A percentile compares a stretch with the other conserved stretches of the same genome.
Evolutionary conservation across 2,113 vertebrate species (phyloP).

Genomic region (Cnemophilus loriae): DNA sequence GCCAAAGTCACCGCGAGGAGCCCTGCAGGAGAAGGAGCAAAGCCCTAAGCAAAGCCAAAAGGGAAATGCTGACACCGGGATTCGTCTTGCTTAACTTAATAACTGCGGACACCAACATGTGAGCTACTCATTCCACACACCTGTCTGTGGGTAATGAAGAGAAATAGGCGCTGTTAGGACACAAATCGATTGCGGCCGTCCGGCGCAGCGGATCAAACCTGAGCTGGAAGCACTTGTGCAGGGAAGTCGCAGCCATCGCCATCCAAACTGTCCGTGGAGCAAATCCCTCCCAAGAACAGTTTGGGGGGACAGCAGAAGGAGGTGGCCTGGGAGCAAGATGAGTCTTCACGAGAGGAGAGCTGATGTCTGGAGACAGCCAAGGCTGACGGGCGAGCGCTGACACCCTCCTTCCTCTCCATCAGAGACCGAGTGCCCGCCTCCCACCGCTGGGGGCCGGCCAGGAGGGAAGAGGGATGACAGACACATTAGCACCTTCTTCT

Average conservation of each 20-base stretch:
- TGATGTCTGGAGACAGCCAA: background rate
- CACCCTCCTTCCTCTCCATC: background rate
- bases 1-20: background rate
- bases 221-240: background rate
- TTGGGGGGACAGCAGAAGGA: background rate
- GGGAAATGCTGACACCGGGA: background rate
- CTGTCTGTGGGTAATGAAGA: conserved; percentile 36
- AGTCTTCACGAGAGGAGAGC: background rate
- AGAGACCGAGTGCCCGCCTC: accelerated
- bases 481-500: conserved; percentile 38
- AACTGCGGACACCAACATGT: conserved; percentile 36
- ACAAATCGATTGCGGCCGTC: background rate
- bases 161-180: conserved; percentile 13
- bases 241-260: accelerated
- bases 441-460: background rate
- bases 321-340: background rate
- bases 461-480: conserved; percentile 3
- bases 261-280: accelerated
- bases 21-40: background rate
- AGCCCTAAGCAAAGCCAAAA: background rate
- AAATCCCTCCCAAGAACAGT: background rate
- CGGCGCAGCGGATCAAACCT: accelerated
- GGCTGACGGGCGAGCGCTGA: accelerated
- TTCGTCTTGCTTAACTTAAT: conserved; percentile 41
- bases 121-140: conserved; percentile 14